These are phyloP conservation scores for Coreius guichenoti DNA, from an alignment of 2,797 vertebrate species.

Conservation along the genomic window DNA sequence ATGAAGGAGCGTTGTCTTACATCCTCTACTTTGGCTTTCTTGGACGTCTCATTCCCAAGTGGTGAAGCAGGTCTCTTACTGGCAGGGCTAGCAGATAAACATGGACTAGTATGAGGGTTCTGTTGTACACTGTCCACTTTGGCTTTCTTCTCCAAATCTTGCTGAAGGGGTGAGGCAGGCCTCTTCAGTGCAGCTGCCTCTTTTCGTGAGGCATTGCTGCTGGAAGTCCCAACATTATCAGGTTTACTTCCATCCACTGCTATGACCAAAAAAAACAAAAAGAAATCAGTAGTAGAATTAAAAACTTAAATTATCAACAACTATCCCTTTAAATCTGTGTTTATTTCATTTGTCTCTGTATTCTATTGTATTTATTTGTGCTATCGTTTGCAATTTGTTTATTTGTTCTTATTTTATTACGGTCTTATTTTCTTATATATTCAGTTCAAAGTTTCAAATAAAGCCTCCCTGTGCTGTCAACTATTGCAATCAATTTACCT, in stretches of 20 bases:
- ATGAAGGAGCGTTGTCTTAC: background rate
- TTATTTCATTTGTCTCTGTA: background rate
- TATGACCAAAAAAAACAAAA: background rate
- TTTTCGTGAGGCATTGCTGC: slow-evolving; percentile 78
- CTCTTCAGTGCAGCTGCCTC: slow-evolving; percentile 78
- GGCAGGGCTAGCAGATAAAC: slow-evolving; percentile 13
- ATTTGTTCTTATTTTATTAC: no score
- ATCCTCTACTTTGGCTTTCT: slow-evolving; percentile 75
- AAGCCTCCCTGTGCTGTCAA: background rate
- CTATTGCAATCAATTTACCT: background rate
- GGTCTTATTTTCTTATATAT: background rate
- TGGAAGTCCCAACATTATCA: slow-evolving; percentile 44
- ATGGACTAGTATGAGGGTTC: background rate
- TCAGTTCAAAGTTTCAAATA: background rate
- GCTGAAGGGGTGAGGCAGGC: slow-evolving; percentile 80
- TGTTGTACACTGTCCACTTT: slow-evolving; percentile 65
- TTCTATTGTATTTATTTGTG: background rate
- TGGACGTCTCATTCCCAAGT: slow-evolving; percentile 75
- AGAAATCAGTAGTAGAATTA: background rate
- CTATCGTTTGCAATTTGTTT: background rate
- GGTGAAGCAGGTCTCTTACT: slow-evolving; percentile 82
- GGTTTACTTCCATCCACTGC: slow-evolving; percentile 32
- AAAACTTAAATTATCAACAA: background rate
- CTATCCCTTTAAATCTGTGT: background rate
- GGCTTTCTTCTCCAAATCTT: slow-evolving; percentile 79